Evolutionary conservation across 2,797 vertebrate species (phyloP), one percentile per base, ranked within the genome.

Genomic region (Stomatorhinus walkeri): DNA sequence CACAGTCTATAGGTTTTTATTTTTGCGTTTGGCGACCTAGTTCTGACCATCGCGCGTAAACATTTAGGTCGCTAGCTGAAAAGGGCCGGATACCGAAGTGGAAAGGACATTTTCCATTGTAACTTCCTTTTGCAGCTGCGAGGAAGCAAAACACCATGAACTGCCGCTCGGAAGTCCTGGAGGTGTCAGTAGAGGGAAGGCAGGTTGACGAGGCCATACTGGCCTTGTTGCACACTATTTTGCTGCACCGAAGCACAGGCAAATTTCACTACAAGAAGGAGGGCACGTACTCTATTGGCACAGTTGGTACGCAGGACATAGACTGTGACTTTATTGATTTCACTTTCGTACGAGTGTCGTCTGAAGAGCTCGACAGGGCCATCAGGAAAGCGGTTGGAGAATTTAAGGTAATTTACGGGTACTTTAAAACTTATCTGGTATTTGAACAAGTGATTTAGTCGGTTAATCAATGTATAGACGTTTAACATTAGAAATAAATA

Each of bases 221-320:
- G 91, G 96, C 97, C 0, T 90, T 99, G 91, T 92, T 99, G 56
- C 98, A 99, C 94, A 99, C 98, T 0, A 94, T 99, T 79, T 94
- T 99, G 2, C 94, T 99, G 89, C 98, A 99, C 91, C 97, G 98
- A 90, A 99, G 98, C 95, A 98, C 98, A 0, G 98, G 98, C 12
- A 99, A 99, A 90, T 99, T 99, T 91, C 98, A 99, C 94, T 99
- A 99, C 94, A 99, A 99, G 93, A 99, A 99, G 91, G 98, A 99
- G 91, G 98, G 98, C 61, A 99, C 98, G 79, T 99, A 99, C 93
- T 99, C 98, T 91, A 99, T 99, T 0, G 97, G 98, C 14, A 99
- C 98, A 0, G 98, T 99, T 87, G 98, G 98, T 59, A 98, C 97
- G 0, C 96, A 97, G 88, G 98, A 99, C 61, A 95, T 98, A 9